Evolutionary conservation across 2,797 vertebrate genomes (phyloP).

Genomic region (Heliangelus exortis): DNA sequence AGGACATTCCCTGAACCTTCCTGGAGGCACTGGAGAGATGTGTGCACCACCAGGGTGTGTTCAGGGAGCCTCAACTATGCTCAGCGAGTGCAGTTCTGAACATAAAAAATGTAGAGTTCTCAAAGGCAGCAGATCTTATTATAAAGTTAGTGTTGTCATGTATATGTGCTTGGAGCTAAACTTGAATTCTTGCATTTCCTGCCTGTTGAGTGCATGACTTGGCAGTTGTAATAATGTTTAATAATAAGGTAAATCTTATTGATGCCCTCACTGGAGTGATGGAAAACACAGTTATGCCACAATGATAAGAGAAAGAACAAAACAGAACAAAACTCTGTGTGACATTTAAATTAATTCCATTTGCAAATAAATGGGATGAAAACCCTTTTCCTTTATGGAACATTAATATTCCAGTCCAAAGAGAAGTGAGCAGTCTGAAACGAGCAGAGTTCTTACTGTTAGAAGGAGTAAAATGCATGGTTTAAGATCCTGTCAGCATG

Average conservation of each 20-base stretch:
- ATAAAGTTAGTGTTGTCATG: neutral
- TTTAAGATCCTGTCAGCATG: neutral
- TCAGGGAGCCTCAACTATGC: neutral
- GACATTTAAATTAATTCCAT: neutral
- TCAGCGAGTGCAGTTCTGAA: neutral
- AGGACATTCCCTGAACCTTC: neutral
- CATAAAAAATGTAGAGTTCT: neutral
- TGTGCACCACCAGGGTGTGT: rapidly evolving
- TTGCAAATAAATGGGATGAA: neutral
- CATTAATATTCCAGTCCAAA: neutral
- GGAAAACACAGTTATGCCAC: neutral
- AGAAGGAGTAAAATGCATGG: neutral
- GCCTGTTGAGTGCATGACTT: neutral
- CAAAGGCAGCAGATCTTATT: neutral
- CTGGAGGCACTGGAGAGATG: neutral
- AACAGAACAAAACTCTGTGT: neutral
- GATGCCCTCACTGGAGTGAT: neutral
- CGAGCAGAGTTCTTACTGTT: neutral
- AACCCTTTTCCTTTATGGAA: neutral
- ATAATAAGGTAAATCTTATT: neutral
- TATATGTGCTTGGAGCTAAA: neutral
- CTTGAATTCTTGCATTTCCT: neutral
- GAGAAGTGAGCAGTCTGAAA: neutral
- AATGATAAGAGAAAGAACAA: neutral
- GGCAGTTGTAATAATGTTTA: neutral